Base-by-base conservation (phyloP, 2,888 invertebrate species). In the Eugnorisma glareosa region DNA sequence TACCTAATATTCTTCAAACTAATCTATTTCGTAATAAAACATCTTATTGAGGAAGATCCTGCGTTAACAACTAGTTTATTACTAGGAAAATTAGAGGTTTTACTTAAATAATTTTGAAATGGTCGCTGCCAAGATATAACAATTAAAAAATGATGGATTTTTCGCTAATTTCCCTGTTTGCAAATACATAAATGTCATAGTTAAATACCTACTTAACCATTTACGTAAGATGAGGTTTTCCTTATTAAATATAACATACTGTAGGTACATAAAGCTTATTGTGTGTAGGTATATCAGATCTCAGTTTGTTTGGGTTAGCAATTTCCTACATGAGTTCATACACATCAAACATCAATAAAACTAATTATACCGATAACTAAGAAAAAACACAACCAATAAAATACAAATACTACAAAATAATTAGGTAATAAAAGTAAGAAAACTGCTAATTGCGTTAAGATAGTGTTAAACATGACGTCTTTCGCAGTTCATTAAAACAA, bases 161-260 rank as follows among this genome's bases (percentile, higher is more conserved):
- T 59, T 57, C 5, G 3, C 21, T 28, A 15, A 40, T 69, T 72
- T 69, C 45, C 51, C 28, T 48, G 13, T 69, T 69, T 68, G 15
- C 6, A 28, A 48, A 35, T 21, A 35, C 21, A 67, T 48, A 63
- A 75, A 79, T 45, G 37, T 28, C 67, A 48, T 64, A 51, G 51
- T 45, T 13, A 24, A 10, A 1, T 45, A 83, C 21, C 63, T 70
- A 83, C 21, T 67, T 70, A 57, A 28, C 13, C 45, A 77, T 43
- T 31, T 59, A 48, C 43, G 21, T 67, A 54, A n/a, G 7, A 40
- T 43, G 40, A 61, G 68, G 64, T 66, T 85, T 82, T 81, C 54
- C 84, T 67, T 45, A 67, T 74, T 51, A 40, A 35, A 10, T 13
- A 63, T 37, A 57, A 8, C 21, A 31, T 37, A 54, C 18, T 35